Base-by-base conservation (phyloP, 2,888 invertebrate genomes). In the Saturnia japonica region DNA sequence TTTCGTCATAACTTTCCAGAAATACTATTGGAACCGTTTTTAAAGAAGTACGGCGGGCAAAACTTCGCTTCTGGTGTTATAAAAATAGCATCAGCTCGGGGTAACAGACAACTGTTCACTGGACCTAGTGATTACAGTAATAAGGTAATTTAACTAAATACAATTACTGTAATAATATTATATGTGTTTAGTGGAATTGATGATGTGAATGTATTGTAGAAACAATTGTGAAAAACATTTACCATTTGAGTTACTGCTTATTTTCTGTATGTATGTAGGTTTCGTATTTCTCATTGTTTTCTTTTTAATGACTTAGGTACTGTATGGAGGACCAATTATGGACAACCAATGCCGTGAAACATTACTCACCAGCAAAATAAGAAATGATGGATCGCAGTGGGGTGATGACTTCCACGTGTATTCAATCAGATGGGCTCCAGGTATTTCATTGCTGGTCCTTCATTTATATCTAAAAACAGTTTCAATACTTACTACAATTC, bases 21-120 rank as follows among this genome's bases (percentile, higher is more conserved):
- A 79, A 85, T 97, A 1, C 91, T 94, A 25, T 82, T 97, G 81
- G 95, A 96, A 80, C 96, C 97, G 0, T 86, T 93, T 62, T 85
- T 94, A 45, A 95, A 95, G 70, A 93, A 93, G 71, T 97, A 97
- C 78, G 97, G 91, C 0, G 82, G 80, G 42, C 83, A 87, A 78
- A 91, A 89, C 74, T 95, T 93, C 75, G 91, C 95, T 28, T 96
- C 96, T 0, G 97, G 97, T 0, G 95, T 96, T 80, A 94, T 98
- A 64, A 95, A 96, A 74, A 94, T 98, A 67, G 97, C 96, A 2
- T 95, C 96, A 75, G 91, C 95, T 0, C 90, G 95, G 11, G 97
- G 97, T 34, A 97, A 97, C 83, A 78, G 68, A 3, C 91, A 93
- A 8, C 79, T 93, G 1, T 70, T 54, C n/a, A 25, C 25, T 3